Evolutionary conservation across 1,140 invertebrate species (phyloP), one percentile per base, ranked within the genome.

Genomic region (Pinna nobilis): DNA sequence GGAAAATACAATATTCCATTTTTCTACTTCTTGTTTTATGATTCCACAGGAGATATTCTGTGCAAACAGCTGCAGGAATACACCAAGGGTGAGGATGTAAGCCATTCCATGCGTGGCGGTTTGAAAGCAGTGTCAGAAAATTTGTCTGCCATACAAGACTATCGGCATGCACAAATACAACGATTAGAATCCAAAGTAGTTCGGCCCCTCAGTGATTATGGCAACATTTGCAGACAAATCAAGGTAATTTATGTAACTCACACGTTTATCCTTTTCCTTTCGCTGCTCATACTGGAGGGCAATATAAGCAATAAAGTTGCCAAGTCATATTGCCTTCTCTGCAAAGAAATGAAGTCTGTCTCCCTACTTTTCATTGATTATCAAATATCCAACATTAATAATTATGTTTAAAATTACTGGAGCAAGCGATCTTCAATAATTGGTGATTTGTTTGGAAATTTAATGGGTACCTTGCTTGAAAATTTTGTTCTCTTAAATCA

Each of bases 111-210:
- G 13, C 76, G 75, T 44, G 64, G 55, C 7, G 77, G 74, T 18
- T 35, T 85, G 5, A 37, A 60, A 20, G 37, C 53, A 23, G 81
- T 80, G 73, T 75, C 82, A 30, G 70, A 83, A 59, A 81, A 82
- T 41, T 68, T 82, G 53, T 76, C 83, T 20, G 76, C 78, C 1
- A 78, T 85, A 49, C 83, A 85, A 41, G 83, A 85, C 61, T 85
- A 83, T 69, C 70, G 82, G 50, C 60, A 85, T 39, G 68, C 82
- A 33, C 70, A 84, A 78, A 68, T 84, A 1, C 37, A 75, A 60
- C 65, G 82, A 63, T 49, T 84, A 20, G 82, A 82, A 51, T 67
- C 76, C 28, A 82, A 79, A 60, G 82, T 82, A 2, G 61, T 84
- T 15, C 66, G 70, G 35, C 82, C 82, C 1, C n/a, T 84, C 20